Conservation (phyloP, 1,140 invertebrate genomes). For the Coenobita brevimanus region DNA sequence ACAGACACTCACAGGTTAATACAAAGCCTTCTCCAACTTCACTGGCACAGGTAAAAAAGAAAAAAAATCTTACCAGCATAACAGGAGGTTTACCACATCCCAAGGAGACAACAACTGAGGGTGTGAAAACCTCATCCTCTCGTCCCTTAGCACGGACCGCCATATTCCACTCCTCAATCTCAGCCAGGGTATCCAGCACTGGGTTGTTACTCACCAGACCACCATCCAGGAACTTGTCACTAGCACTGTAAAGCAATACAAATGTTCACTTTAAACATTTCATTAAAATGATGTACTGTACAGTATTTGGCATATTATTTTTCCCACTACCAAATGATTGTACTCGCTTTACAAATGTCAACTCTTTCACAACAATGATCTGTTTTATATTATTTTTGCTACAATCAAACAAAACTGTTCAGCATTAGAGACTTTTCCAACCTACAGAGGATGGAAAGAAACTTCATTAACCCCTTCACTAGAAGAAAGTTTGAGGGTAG, state of each 20-base stretch:
- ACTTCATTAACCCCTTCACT: too few species aligned
- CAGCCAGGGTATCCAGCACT: conserved; percentile 93
- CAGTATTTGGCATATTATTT: not conserved
- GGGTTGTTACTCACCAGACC: conserved; percentile 98
- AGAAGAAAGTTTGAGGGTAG: too few species aligned
- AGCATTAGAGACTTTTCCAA: too few species aligned
- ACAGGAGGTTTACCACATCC: conserved; percentile 86
- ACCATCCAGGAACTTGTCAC: conserved; percentile 92
- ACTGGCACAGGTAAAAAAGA: too few species aligned
- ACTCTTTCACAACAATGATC: too few species aligned
- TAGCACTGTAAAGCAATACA: conserved; percentile 85
- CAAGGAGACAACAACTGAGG: conserved; percentile 81
- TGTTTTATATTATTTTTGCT: too few species aligned
- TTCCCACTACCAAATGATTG: too few species aligned
- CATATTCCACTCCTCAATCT: conserved; percentile 92
- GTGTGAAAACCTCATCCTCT: conserved; percentile 77
- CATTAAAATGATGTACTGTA: not conserved
- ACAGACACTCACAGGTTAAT: too few species aligned
- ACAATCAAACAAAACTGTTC: too few species aligned
- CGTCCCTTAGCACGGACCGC: conserved; percentile 73
- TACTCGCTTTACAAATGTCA: too few species aligned
- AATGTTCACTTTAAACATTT: not conserved
- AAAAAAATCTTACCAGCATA: conserved; percentile 76
- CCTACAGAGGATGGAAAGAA: too few species aligned
- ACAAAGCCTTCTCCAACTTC: too few species aligned